Evolutionary conservation across 1,140 invertebrate species (phyloP).

Genomic region (Sinella curviseta): DNA sequence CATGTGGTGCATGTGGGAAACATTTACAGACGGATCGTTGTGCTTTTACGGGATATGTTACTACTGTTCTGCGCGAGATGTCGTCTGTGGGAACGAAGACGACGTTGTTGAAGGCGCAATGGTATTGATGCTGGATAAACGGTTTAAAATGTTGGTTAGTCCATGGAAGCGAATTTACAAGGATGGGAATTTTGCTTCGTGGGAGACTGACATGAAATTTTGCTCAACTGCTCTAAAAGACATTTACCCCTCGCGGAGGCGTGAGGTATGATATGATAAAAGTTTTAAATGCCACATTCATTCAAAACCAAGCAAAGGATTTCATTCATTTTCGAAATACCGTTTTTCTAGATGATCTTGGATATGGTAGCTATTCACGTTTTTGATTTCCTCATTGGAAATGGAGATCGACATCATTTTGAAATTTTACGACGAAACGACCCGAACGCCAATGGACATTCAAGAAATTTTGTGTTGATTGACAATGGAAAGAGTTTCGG

Average conservation of each 20-base stretch:
- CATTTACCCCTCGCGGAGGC: neutral
- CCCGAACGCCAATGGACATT: constrained; percentile 29
- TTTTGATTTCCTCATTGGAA: constrained; percentile 92
- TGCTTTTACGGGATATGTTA: constrained; percentile 89
- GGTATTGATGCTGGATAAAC: constrained; percentile 75
- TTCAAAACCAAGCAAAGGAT: neutral
- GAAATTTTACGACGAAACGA: constrained; percentile 67
- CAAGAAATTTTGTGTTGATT: constrained; percentile 69
- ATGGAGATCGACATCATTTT: constrained; percentile 91
- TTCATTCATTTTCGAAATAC: neutral
- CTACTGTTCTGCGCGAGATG: constrained; percentile 79
- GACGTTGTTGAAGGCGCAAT: constrained; percentile 74
- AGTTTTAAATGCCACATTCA: neutral
- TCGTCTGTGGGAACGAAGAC: constrained; percentile 72
- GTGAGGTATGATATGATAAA: constrained; percentile 22
- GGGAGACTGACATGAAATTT: constrained; percentile 45
- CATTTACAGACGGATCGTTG: constrained; percentile 56
- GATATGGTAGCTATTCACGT: constrained; percentile 84
- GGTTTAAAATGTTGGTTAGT: constrained; percentile 69
- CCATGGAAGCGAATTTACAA: constrained; percentile 89
- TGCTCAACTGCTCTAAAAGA: constrained; percentile 26
- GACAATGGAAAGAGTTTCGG: constrained; percentile 94
- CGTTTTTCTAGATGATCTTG: constrained; percentile 69
- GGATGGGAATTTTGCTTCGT: constrained; percentile 66
- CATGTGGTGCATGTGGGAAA: neutral